Conservation (phyloP, 2,113 vertebrate genomes). For the Cynopterus brachyotis region DNA sequence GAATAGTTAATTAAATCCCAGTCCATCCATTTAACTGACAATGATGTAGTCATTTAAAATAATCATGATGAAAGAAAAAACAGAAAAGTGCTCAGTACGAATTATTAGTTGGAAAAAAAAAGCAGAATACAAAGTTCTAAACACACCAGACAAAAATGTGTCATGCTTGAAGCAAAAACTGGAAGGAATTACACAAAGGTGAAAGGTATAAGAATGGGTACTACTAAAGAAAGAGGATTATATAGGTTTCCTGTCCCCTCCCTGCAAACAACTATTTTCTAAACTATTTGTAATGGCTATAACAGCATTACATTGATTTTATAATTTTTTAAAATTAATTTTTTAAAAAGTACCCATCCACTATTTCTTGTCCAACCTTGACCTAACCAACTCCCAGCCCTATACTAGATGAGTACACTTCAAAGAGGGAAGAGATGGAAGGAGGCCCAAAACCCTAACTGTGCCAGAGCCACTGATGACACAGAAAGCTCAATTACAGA, state of each 20-base stretch:
- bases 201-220: not conserved
- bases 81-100: not conserved
- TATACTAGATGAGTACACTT: not conserved
- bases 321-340: not conserved
- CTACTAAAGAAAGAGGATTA: not conserved
- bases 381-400: not conserved
- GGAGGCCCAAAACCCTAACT: not conserved
- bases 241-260: not conserved
- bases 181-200: not conserved
- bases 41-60: not conserved
- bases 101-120: not conserved
- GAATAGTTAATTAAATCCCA: not conserved
- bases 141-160: not conserved
- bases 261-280: not conserved
- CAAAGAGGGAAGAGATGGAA: not conserved
- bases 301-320: not conserved
- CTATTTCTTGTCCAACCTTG: not conserved
- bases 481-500: not conserved
- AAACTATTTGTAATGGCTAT: not conserved
- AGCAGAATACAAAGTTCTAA: not conserved
- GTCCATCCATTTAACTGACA: not conserved
- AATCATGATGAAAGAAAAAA: not conserved
- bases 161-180: not conserved
- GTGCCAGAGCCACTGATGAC: not conserved
- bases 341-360: not conserved